phyloP scores from a whole-genome alignment of 1,140 invertebrate species.

The Agrilus planipennis region DNA sequence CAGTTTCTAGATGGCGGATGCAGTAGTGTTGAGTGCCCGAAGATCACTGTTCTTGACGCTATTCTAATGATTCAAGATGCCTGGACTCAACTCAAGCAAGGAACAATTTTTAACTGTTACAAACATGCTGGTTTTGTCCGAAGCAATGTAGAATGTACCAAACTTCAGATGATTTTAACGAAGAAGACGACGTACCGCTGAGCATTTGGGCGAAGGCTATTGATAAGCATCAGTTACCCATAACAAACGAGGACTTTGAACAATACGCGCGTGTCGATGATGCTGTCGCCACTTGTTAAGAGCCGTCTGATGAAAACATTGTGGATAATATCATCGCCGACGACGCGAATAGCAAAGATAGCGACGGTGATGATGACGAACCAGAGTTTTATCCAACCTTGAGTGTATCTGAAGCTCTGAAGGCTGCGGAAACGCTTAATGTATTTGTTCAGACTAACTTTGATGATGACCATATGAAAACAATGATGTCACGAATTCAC shows the following conservation, averaged over 20 bases:
- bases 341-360: slow-evolving; percentile 18
- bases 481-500: slow-evolving; percentile 17
- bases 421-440: slow-evolving; percentile 20
- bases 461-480: slow-evolving; percentile 23
- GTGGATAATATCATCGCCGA: too few species aligned
- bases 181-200: slow-evolving; percentile 18
- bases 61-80: slow-evolving; percentile 24
- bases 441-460: slow-evolving; percentile 23
- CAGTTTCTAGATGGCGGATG: too few species aligned
- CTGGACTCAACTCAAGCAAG: too few species aligned
- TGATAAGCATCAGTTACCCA: too few species aligned
- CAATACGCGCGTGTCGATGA: too few species aligned
- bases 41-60: slow-evolving; percentile 19
- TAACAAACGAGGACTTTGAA: too few species aligned
- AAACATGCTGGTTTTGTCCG: too few species aligned
- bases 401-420: slow-evolving; percentile 23
- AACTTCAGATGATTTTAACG: not conserved
- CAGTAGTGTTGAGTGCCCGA: slow-evolving; percentile 12
- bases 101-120: too few species aligned
- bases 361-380: slow-evolving; percentile 18
- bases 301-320: too few species aligned
- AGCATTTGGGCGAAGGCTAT: slow-evolving; percentile 15
- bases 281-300: too few species aligned
- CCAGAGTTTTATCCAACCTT: slow-evolving; percentile 15
- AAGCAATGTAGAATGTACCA: too few species aligned